Conservation (phyloP, 2,113 vertebrate species). For the Oenanthe melanoleuca region DNA sequence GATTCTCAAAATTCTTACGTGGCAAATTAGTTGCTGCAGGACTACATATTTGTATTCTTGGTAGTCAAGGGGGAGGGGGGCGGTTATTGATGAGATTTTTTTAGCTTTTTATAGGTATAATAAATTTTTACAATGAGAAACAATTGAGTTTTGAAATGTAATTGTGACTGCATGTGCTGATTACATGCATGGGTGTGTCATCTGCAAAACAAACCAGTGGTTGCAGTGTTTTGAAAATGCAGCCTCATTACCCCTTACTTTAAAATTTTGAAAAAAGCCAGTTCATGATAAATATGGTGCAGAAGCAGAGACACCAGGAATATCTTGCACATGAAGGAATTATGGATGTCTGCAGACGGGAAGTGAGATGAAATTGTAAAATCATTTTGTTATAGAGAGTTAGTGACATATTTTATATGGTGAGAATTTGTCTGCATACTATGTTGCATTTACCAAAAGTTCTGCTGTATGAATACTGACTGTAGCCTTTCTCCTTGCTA, state of each 20-base stretch:
- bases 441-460: neutral
- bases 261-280: neutral
- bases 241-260: neutral
- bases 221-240: neutral
- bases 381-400: neutral
- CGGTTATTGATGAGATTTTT: neutral
- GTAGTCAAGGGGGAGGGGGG: neutral
- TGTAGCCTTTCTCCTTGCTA: neutral
- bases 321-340: neutral
- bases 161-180: neutral
- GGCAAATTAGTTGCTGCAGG: neutral
- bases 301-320: neutral
- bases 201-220: neutral
- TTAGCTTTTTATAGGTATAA: neutral
- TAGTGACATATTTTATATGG: neutral
- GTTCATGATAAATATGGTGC: neutral
- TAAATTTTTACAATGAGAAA: neutral
- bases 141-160: neutral
- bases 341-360: neutral
- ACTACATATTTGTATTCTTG: neutral
- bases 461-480: neutral
- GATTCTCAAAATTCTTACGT: neutral
- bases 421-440: neutral
- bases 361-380: neutral
- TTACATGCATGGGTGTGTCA: neutral